phyloP scores from a whole-genome alignment of 1,140 invertebrate genomes.

The Apis florea region DNA sequence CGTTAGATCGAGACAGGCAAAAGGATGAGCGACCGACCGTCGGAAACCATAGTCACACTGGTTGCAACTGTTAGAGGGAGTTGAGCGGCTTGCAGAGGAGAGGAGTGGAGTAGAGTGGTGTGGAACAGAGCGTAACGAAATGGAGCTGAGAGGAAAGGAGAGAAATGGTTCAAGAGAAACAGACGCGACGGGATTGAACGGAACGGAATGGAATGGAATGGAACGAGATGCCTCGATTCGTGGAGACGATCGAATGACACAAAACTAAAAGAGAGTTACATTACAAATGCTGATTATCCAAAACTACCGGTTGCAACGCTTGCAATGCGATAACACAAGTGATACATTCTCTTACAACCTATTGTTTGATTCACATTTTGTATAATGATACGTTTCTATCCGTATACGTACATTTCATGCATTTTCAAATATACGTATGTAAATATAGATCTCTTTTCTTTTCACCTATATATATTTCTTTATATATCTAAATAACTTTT shows the following conservation, averaged over 20 bases:
- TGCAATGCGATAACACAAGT: constrained; percentile 24
- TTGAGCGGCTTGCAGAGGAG: constrained; percentile 6
- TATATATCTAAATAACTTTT: not conserved
- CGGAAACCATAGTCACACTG: constrained; percentile 12
- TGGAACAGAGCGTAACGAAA: not conserved
- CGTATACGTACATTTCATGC: too few species aligned
- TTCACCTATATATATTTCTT: too few species aligned
- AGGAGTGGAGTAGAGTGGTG: not conserved
- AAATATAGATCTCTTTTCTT: too few species aligned
- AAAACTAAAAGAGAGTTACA: constrained; percentile 39
- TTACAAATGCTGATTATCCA: constrained; percentile 45
- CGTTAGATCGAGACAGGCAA: constrained; percentile 11
- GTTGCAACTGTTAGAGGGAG: constrained; percentile 34
- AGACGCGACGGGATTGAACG: constrained; percentile 28
- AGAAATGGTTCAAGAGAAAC: constrained; percentile 36
- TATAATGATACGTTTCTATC: too few species aligned
- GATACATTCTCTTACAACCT: not conserved
- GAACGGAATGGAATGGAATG: constrained; percentile 37
- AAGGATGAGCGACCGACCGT: constrained; percentile 32
- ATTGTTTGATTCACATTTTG: too few species aligned
- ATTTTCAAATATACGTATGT: too few species aligned
- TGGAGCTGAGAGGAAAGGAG: constrained; percentile 1
- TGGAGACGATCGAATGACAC: constrained; percentile 26
- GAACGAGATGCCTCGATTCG: constrained; percentile 20
- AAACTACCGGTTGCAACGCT: constrained; percentile 40